These are phyloP conservation scores for Nesoenas mayeri DNA, from an alignment of 2,113 vertebrate species.

Conservation along the genomic window DNA sequence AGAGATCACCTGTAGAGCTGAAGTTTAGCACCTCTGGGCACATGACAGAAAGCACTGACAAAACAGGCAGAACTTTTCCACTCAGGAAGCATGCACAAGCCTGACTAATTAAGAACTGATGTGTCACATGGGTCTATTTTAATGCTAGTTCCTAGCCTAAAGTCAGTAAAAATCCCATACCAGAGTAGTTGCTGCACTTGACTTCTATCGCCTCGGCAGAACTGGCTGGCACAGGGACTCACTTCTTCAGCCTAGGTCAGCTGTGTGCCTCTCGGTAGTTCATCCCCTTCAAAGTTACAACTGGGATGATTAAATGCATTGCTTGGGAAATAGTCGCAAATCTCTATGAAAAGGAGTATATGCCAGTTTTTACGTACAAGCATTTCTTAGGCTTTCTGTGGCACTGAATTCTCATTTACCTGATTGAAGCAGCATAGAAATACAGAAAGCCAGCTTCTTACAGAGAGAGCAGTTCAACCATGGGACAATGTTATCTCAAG, in stretches of 20 bases:
- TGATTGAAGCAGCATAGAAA: constrained; percentile 9
- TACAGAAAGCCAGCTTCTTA: background rate
- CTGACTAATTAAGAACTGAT: background rate
- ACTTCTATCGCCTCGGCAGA: background rate
- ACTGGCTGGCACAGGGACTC: background rate
- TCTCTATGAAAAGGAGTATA: background rate
- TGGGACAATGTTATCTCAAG: constrained; percentile 22
- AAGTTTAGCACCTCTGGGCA: background rate
- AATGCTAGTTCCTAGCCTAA: background rate
- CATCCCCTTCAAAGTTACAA: background rate
- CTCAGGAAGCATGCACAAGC: background rate
- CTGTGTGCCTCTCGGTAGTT: background rate
- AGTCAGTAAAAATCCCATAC: background rate
- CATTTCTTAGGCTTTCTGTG: background rate
- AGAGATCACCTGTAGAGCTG: fast-evolving
- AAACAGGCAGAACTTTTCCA: background rate
- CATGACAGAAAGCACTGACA: fast-evolving
- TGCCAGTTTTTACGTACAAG: background rate
- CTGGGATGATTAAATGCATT: background rate
- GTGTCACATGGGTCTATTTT: background rate
- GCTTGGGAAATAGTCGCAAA: constrained; percentile 22
- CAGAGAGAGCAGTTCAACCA: background rate
- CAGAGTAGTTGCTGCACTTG: background rate
- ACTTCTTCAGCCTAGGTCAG: background rate
- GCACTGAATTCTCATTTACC: constrained; percentile 33